Base-by-base conservation (phyloP, 2,888 invertebrate species). In the Polyommatus iphigenia region DNA sequence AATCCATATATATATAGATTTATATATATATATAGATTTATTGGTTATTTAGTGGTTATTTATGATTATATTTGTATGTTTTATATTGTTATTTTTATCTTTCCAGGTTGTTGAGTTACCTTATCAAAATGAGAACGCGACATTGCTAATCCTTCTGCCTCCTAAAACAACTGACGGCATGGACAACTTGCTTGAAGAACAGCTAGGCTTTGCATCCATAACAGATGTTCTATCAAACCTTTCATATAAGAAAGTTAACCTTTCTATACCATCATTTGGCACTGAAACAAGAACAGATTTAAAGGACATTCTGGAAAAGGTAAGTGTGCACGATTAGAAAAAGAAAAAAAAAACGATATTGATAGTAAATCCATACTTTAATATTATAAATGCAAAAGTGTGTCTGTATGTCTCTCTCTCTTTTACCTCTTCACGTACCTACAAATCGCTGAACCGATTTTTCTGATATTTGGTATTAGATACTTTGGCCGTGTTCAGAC, bases 61-160 rank as follows among this genome's bases (percentile, higher is more conserved):
- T 15, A 50, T 15, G 50, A 13, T 50, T 15, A 50, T n/a, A n/a
- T n/a, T 10, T 10, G 0, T 41, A 41, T 50, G 15, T 50, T 50
- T 50, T 50, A 50, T 50, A 50, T 50, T 0, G 15, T 50, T 50
- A 3, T 50, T n/a, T 5, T 79, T 79, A 24, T n/a, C n/a, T n/a
- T n/a, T n/a, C n/a, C 79, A 82, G 82, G 78, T 81, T 62, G 15
- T 80, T 5, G 72, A 82, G 24, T 50, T 80, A 29, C 80, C 78
- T 1, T 82, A 81, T 32, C 57, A 71, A 78, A 81, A 72, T 75
- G 54, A 59, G 1, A 80, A 80, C 71, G 80, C 80, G 46, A 71
- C 80, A 10, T 79, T 77, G 32, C n/a, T 80, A 29, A 77, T 78
- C 13, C 72, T 67, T 5, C 76, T 81, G 57, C 81, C 81, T 46